Percentiles rank a stretch among this genome's conserved stretches.
Conservation (phyloP, 1,140 invertebrate genomes). For the Charaxes varanes region DNA sequence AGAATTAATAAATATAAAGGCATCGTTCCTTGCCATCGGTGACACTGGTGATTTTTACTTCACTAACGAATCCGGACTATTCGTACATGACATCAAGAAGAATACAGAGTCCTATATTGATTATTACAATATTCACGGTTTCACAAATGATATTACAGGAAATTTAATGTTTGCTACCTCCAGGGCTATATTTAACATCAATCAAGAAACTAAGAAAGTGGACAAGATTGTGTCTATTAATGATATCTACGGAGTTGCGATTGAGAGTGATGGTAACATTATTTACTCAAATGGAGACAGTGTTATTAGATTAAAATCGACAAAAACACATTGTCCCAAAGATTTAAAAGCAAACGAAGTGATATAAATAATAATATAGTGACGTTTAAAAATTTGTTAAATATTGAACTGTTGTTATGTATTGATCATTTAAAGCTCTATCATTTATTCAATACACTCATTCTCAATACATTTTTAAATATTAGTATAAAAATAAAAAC, state of each 20-base stretch:
- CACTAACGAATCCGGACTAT: conserved; percentile 34
- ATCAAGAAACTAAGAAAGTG: conserved; percentile 19
- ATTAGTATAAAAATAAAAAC: too few relatives aligned
- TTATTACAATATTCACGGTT: conserved; percentile 27
- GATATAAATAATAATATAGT: too few relatives aligned
- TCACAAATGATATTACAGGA: conserved; percentile 32
- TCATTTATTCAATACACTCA: too few relatives aligned
- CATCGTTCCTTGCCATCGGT: conserved; percentile 31
- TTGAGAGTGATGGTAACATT: conserved; percentile 31
- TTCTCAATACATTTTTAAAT: too few relatives aligned
- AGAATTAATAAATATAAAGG: conserved; percentile 22
- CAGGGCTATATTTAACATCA: conserved; percentile 32
- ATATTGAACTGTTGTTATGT: too few relatives aligned
- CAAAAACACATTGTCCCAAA: conserved; percentile 18
- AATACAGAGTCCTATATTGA: conserved; percentile 11
- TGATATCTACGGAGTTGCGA: conserved; percentile 27
- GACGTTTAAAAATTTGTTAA: too few relatives aligned
- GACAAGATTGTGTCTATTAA: conserved; percentile 12
- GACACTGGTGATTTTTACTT: conserved; percentile 30
- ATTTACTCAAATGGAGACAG: conserved; percentile 28
- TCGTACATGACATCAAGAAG: conserved; percentile 10
- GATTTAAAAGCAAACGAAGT: too few relatives aligned
- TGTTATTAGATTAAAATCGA: conserved; percentile 28
- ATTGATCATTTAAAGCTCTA: too few relatives aligned
- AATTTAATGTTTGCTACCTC: conserved; percentile 40